A percentile compares a stretch with the other conserved stretches of the same genome.
These are phyloP conservation scores for Aphrophora alni DNA, from an alignment of 2,888 invertebrate genomes.

Conservation along the genomic window DNA sequence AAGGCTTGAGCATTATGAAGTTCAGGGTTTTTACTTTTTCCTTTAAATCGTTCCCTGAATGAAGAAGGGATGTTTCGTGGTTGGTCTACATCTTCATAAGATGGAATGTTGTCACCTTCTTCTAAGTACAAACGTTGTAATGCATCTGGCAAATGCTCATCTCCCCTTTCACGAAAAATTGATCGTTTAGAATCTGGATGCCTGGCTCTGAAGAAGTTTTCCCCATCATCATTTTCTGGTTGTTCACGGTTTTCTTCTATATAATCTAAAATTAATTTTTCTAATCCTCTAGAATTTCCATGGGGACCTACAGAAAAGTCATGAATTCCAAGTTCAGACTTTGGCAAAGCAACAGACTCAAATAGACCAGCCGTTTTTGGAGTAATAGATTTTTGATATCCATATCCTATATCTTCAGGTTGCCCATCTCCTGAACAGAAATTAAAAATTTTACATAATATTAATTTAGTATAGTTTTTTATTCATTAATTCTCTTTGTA, in stretches of 20 bases:
- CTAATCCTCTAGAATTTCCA: constrained; percentile 43
- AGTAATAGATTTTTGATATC: constrained; percentile 55
- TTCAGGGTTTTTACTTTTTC: constrained; percentile 32
- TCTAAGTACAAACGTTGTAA: constrained; percentile 43
- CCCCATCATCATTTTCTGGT: constrained; percentile 15
- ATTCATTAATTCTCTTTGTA: no score
- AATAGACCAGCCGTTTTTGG: constrained; percentile 45
- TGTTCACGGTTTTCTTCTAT: constrained; percentile 40
- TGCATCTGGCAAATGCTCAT: constrained; percentile 40
- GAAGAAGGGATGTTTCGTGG: constrained; percentile 44
- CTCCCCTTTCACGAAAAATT: constrained; percentile 52
- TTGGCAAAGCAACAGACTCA: constrained; percentile 41
- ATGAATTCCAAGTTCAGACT: constrained; percentile 39
- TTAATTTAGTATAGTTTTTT: neutral
- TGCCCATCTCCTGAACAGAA: constrained; percentile 56
- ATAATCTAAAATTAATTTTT: constrained; percentile 47
- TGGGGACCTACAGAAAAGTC: constrained; percentile 26
- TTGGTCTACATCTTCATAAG: constrained; percentile 39
- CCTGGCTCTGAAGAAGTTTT: constrained; percentile 3
- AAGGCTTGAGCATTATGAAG: constrained; percentile 36
- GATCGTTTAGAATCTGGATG: constrained; percentile 46
- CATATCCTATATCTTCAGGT: constrained; percentile 58
- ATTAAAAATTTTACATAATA: neutral
- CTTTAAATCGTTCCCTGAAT: constrained; percentile 48
- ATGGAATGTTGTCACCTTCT: constrained; percentile 25